These are phyloP conservation scores for Parazoanthus swiftii DNA, from an alignment of 92 coral and sea anemone genomes.

Conservation along the genomic window DNA sequence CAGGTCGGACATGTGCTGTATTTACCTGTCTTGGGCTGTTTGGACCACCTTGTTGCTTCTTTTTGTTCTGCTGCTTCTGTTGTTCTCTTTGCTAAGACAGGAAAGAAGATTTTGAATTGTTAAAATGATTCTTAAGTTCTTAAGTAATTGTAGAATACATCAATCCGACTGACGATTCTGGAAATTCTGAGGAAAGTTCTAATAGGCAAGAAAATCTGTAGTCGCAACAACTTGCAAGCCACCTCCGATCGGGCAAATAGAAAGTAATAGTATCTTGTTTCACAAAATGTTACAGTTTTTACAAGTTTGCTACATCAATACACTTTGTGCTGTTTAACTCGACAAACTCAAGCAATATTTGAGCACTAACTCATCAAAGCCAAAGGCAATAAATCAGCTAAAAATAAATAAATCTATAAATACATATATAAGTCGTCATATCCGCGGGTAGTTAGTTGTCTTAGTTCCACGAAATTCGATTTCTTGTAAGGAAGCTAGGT, in stretches of 20 bases:
- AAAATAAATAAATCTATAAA: neutral
- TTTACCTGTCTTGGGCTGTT: constrained; percentile 44
- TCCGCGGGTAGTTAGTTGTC: neutral
- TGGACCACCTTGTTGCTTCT: constrained; percentile 40
- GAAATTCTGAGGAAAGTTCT: neutral
- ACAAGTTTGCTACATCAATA: neutral
- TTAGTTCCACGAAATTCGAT: too few species aligned
- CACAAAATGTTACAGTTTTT: neutral
- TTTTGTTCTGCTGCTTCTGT: constrained; percentile 31
- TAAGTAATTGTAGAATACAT: too few species aligned
- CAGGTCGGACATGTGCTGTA: neutral
- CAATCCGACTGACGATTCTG: too few species aligned
- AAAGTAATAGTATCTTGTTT: neutral
- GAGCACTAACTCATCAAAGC: too few species aligned
- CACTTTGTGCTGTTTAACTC: neutral
- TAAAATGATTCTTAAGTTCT: neutral
- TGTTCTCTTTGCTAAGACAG: constrained; percentile 31
- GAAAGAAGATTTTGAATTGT: neutral
- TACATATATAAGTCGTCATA: neutral
- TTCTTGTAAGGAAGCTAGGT: neutral
- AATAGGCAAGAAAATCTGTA: neutral
- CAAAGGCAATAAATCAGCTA: neutral
- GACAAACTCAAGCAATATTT: neutral
- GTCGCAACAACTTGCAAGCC: neutral
- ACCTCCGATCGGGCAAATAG: neutral